Percentiles rank a stretch among this genome's conserved stretches.
These are phyloP conservation scores for Pempheris klunzingeri DNA, from an alignment of 2,797 vertebrate species.

Conservation along the genomic window DNA sequence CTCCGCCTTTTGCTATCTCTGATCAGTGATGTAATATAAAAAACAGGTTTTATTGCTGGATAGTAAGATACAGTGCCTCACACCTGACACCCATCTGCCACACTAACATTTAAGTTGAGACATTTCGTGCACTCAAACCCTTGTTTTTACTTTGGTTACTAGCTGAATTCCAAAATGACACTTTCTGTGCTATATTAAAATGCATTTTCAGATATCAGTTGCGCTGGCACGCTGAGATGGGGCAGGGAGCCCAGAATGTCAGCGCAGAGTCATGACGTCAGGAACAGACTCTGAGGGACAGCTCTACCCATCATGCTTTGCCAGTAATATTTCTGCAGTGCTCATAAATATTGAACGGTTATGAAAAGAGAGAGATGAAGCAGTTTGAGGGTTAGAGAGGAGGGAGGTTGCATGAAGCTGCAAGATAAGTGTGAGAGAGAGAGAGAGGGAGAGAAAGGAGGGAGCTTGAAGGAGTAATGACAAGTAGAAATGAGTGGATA, in stretches of 20 bases:
- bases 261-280: conserved; percentile 73
- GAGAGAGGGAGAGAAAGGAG: conserved; percentile 16
- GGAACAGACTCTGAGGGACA: conserved; percentile 67
- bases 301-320: conserved; percentile 81
- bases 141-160: conserved; percentile 6
- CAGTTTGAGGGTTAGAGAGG: conserved; percentile 25
- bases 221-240: conserved; percentile 19
- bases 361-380: conserved; percentile 53
- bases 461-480: conserved; percentile 29
- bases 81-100: background rate
- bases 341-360: conserved; percentile 85
- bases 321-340: conserved; percentile 80
- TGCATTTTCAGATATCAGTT: conserved; percentile 11
- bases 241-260: conserved; percentile 55
- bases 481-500: conserved; percentile 42
- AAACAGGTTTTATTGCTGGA: background rate
- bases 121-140: background rate
- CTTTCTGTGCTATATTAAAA: conserved; percentile 36
- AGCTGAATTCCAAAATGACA: background rate
- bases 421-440: conserved; percentile 17
- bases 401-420: conserved; percentile 36
- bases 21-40: background rate
- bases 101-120: background rate
- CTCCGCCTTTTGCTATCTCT: background rate
- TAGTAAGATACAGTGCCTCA: background rate